Base-by-base conservation (phyloP, 2,888 invertebrate species). In the Sinohyriopsis cumingii region DNA sequence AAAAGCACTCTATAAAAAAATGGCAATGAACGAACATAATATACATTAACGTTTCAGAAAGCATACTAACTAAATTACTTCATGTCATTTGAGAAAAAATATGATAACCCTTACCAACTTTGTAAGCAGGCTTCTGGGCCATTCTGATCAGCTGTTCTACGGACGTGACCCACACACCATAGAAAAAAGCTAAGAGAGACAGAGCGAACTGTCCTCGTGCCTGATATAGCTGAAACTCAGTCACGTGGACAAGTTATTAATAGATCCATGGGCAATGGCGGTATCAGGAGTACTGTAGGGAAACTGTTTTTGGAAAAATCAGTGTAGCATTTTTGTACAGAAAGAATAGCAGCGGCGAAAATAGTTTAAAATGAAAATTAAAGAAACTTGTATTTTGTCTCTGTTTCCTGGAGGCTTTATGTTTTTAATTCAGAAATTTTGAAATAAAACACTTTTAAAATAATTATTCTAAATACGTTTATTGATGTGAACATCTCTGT, bases 51-150 rank as follows among this genome's bases (percentile, higher is more conserved):
- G 15, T 3, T 45, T 45, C 15, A 2, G 45, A 45, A 45, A 45
- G 33, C 0, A 45, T 15, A 15, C 0, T 45, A 45, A 45, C 12
- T 15, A 25, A 55, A 63, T 54, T 22, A 12, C 7, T 22, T 12
- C 60, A 53, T 20, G 24, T 12, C 24, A 4, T 19, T 59, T 56
- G 3, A 53, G 24, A 55, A n/a, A 55, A 65, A 55, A 63, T 53
- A 53, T 33, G 24, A 70, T 66, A 53, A 65, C 68, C 81, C 84
- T 75, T 79, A 86, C 86, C 86, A 70, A 86, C 86, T 86, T 86
- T 86, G 80, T 82, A 85, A 28, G 83, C 65, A 67, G 82, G 81
- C 73, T 86, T 85, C 24, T 68, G 59, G 63, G 84, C 65, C 82
- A 84, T 84, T 66, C 59, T 74, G 18, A 9, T 57, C 56, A 12